These are phyloP conservation scores for Cliona cf. orientalis DNA, from an alignment of 37 sponge, comb jelly and placozoan genomes.

Conservation along the genomic window DNA sequence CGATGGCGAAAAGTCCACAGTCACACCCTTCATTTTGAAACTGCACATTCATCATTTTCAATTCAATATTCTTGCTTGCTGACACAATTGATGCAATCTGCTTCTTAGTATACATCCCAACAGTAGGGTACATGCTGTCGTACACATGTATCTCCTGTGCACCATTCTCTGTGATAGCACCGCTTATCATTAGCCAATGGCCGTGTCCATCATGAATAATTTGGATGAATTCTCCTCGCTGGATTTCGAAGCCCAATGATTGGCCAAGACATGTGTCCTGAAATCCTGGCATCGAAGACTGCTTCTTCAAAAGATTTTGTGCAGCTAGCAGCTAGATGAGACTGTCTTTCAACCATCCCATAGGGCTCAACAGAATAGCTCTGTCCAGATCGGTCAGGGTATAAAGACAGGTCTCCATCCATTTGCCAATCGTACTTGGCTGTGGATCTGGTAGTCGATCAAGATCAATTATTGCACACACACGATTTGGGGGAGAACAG, in stretches of 20 bases:
- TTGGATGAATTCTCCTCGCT: neutral
- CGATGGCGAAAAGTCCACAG: neutral
- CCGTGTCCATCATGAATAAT: neutral
- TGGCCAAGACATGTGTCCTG: neutral
- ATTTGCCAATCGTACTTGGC: neutral
- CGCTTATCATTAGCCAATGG: neutral
- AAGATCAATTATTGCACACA: no score
- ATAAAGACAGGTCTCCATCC: neutral
- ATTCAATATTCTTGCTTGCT: neutral
- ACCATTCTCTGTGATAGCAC: neutral
- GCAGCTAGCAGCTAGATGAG: neutral
- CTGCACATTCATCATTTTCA: neutral
- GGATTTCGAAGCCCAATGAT: neutral
- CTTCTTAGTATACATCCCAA: neutral
- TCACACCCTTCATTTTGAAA: neutral
- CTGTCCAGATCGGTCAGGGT: neutral
- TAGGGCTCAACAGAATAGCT: neutral
- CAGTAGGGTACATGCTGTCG: neutral
- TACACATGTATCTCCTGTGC: neutral
- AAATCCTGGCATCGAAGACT: neutral
- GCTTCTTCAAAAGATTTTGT: neutral
- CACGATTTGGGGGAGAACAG: no score
- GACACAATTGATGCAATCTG: neutral
- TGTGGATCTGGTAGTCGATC: neutral
- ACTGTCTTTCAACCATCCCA: neutral